Percentiles rank a stretch among this genome's conserved stretches.
These are phyloP conservation scores for Trogon melanurus DNA, from an alignment of 2,113 vertebrate genomes.

Conservation along the genomic window DNA sequence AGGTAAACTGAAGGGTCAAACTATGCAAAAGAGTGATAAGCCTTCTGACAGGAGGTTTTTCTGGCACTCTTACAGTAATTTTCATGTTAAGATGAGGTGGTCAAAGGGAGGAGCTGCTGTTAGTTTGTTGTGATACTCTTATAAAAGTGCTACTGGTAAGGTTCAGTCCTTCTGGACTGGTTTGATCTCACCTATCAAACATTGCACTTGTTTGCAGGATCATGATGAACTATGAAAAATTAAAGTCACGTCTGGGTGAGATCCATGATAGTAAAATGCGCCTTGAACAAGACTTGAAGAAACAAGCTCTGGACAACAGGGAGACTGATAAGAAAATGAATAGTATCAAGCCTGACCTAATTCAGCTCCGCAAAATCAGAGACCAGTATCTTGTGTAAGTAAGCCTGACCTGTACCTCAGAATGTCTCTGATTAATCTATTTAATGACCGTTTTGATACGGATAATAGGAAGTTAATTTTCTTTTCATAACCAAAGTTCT, in stretches of 20 bases:
- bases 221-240: conserved; percentile 94
- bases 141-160: background rate
- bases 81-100: background rate
- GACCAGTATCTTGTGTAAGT: conserved; percentile 97
- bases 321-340: conserved; percentile 97
- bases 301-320: conserved; percentile 93
- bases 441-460: background rate
- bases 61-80: background rate
- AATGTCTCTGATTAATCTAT: conserved; percentile 1
- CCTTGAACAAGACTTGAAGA: conserved; percentile 92
- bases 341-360: conserved; percentile 93
- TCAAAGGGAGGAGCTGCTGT: background rate
- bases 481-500: conserved; percentile 22
- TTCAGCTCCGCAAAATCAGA: conserved; percentile 93
- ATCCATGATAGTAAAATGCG: conserved; percentile 95
- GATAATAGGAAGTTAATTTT: conserved; percentile 3
- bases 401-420: background rate
- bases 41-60: background rate
- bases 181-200: conserved; percentile 19
- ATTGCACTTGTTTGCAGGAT: conserved; percentile 78
- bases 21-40: background rate
- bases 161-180: background rate
- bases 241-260: conserved; percentile 93
- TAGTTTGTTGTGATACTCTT: background rate
- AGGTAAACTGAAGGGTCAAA: background rate